Evolutionary conservation across 2,797 vertebrate genomes (phyloP), one percentile per base, ranked within the genome.

Genomic region (Sorex maritimensis): DNA sequence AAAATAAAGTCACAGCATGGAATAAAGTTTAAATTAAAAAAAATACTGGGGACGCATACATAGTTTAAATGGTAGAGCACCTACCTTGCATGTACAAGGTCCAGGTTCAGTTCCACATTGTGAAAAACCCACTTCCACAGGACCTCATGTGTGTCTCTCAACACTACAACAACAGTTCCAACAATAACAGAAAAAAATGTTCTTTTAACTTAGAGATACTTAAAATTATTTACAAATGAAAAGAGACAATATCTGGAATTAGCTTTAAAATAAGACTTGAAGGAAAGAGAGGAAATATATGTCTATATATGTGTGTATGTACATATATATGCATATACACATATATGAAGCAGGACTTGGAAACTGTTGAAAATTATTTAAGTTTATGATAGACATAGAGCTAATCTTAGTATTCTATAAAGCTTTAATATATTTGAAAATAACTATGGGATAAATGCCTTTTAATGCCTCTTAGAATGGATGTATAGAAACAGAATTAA

Each of bases 371-470:
- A 14, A 81, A 83, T 28, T 74, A 78, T 28, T 86, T 9, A 78
- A 28, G 41, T 11, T 30, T 88, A 61, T 88, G 4, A 65, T 55
- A 34, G 17, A 12, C 17, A 61, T 46, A 23, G 8, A 2, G 26
- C 75, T 46, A 46, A 74, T 77, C 73, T 80, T 88, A 83, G 46
- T 95, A 26, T 67, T 80, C 30, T n/a, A 19, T 17, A 7, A 81
- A 52, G 1, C 38, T 90, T 93, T 81, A 11, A 13, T 75, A 65
- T 79, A 1, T 38, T 88, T 95, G 26, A 81, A 94, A 92, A 79
- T 73, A 69, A 30, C 38, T 6, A 28, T 38, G 67, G 82, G n/a
- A 67, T 30, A 72, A 72, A 2, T 9, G n/a, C 86, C 63, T 89
- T 55, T 24, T 72, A 86, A 81, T 55, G 8, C 19, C 24, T 38